phyloP scores from a whole-genome alignment of 1,140 invertebrate genomes.

The Cotesia typhae region DNA sequence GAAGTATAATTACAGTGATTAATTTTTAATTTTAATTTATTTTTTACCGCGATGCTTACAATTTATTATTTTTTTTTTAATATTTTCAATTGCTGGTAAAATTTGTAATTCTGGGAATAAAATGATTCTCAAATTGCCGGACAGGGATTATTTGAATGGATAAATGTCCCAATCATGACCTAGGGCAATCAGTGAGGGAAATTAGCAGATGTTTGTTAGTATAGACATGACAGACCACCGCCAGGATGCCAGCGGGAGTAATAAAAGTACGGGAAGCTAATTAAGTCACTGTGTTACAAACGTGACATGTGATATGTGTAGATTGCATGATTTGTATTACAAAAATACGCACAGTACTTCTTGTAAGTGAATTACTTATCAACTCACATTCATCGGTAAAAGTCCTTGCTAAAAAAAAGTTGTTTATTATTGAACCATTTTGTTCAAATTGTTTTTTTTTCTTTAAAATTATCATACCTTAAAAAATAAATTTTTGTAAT shows the following conservation, averaged over 20 bases:
- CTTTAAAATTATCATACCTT: no score
- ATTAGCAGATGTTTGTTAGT: slow-evolving; percentile 37
- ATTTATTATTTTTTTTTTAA: no score
- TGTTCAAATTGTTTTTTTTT: no score
- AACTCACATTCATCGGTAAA: no score
- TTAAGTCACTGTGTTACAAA: slow-evolving; percentile 37
- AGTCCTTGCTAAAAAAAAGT: no score
- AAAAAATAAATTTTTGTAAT: no score
- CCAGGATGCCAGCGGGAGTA: slow-evolving; percentile 24
- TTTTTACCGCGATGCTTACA: no score
- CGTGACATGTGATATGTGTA: slow-evolving; percentile 18
- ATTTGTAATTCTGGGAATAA: not conserved
- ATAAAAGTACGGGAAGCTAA: slow-evolving; percentile 43
- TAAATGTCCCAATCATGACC: slow-evolving; percentile 14
- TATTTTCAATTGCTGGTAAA: no score
- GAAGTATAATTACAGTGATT: no score
- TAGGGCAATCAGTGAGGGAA: slow-evolving; percentile 24
- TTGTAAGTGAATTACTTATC: not conserved
- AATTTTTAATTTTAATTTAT: no score
- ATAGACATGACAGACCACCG: slow-evolving; percentile 24
- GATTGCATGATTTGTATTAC: slow-evolving; percentile 18
- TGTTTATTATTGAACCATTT: not conserved
- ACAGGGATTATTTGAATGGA: not conserved
- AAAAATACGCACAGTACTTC: not conserved
- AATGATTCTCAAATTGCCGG: no score